phyloP scores from a whole-genome alignment of 2,113 vertebrate species.

The Eulemur macaco region DNA sequence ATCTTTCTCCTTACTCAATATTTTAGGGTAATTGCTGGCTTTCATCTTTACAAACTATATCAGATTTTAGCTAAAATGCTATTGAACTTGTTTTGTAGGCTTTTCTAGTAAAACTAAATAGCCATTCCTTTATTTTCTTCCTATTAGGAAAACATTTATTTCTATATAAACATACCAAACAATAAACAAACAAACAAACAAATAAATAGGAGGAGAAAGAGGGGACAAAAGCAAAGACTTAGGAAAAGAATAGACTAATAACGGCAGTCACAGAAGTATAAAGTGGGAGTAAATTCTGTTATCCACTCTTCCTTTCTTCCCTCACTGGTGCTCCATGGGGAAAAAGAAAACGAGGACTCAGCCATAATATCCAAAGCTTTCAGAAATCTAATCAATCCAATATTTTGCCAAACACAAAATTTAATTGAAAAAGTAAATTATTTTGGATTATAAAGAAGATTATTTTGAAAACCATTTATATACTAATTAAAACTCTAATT shows the following conservation, averaged over 20 bases:
- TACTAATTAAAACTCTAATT: constrained; percentile 69
- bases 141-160: background rate
- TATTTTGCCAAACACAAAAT: constrained; percentile 39
- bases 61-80: background rate
- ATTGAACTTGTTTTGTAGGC: background rate
- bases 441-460: constrained; percentile 54
- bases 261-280: background rate
- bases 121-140: background rate
- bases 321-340: background rate
- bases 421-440: constrained; percentile 69
- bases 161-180: background rate
- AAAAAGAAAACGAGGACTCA: background rate
- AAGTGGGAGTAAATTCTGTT: background rate
- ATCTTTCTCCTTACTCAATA: background rate
- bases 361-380: background rate
- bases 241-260: background rate
- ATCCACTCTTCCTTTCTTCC: background rate
- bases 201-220: background rate
- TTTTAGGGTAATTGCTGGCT: background rate
- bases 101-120: background rate
- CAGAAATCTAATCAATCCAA: constrained; percentile 15
- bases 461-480: constrained; percentile 63
- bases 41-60: background rate
- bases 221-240: background rate
- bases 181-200: background rate